Base-by-base conservation (phyloP, 2,888 invertebrate genomes). In the Tetranychus piercei region DNA sequence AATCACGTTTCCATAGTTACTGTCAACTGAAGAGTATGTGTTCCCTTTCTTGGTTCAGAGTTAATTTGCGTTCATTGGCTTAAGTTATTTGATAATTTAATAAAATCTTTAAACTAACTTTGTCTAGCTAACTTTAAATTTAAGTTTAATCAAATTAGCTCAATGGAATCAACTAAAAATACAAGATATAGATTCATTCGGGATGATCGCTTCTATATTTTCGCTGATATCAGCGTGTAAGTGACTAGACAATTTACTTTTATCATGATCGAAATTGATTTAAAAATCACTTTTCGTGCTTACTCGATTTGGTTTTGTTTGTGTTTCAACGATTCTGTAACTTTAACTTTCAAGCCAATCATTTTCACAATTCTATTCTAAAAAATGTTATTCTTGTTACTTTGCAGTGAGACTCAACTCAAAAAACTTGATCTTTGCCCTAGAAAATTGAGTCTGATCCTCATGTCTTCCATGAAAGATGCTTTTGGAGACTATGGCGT, bases 141-240 rank as follows among this genome's bases (percentile, higher is more conserved):
- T 34, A 34, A 34, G 34, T 34, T 34, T 34, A 34, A 3, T 34
- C 34, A 4, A 34, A 34, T 34, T 34, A 5, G 3, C 3, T 34
- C 67, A 67, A 67, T 67, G 67, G 55, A 55, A 55, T 3, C 7
- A 7, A 6, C 1, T 0, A 55, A 55, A 55, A 55, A 55, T 55
- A 55, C 9, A 55, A 5, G 55, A 9, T 55, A 55, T 55, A 9
- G 55, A 55, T 55, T 55, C 15, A 55, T 55, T 55, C 55, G 55
- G 1, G 55, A 55, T 55, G 55, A 55, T 7, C 9, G 55, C 5
- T 55, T 66, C 18, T 15, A 20, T n/a, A 74, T 73, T n/a, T 64
- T 23, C 73, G 18, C n/a, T 20, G 20, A 20, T 73, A 45, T 73
- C 71, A n/a, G 64, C 22, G 8, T 73, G 18, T 73, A 23, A 64